Conservation (phyloP, 2,113 vertebrate genomes). For the Suncus etruscus region DNA sequence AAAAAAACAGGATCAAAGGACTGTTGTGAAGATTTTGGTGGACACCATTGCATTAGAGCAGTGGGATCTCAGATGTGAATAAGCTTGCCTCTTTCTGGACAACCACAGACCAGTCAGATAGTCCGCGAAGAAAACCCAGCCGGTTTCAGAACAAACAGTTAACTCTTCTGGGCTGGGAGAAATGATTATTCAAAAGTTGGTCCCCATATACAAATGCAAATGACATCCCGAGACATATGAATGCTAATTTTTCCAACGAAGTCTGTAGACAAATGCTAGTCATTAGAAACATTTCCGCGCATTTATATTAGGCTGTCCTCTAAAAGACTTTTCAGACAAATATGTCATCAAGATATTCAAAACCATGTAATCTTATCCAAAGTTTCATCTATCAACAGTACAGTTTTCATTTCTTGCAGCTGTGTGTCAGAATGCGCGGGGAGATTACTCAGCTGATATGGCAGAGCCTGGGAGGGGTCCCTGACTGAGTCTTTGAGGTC, state of each 20-base stretch:
- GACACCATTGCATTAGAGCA: too few relatives aligned
- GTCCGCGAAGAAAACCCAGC: slow-evolving; percentile 54
- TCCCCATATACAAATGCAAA: slow-evolving; percentile 92
- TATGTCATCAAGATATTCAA: slow-evolving; percentile 94
- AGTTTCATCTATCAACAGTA: slow-evolving; percentile 92
- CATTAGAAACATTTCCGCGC: slow-evolving; percentile 94
- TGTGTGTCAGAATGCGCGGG: slow-evolving; percentile 90
- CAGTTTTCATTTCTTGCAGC: slow-evolving; percentile 91
- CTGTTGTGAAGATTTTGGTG: not conserved
- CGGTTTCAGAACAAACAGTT: slow-evolving; percentile 89
- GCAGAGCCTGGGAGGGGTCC: slow-evolving; percentile 81
- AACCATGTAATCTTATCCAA: slow-evolving; percentile 94
- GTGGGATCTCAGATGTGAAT: too few relatives aligned
- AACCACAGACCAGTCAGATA: not conserved
- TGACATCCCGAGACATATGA: slow-evolving; percentile 90
- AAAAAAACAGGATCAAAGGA: not conserved
- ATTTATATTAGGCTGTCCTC: slow-evolving; percentile 94
- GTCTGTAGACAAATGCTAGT: slow-evolving; percentile 92
- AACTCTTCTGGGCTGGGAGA: slow-evolving; percentile 90
- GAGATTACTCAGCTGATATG: slow-evolving; percentile 92
- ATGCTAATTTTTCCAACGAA: slow-evolving; percentile 91
- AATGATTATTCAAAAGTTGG: slow-evolving; percentile 92
- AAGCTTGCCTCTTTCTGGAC: slow-evolving; percentile 53
- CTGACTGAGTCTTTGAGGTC: slow-evolving; percentile 71
- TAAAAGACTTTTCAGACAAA: slow-evolving; percentile 94